phyloP scores from a whole-genome alignment of 2,113 vertebrate genomes.

The Oreochromis tanganicae region DNA sequence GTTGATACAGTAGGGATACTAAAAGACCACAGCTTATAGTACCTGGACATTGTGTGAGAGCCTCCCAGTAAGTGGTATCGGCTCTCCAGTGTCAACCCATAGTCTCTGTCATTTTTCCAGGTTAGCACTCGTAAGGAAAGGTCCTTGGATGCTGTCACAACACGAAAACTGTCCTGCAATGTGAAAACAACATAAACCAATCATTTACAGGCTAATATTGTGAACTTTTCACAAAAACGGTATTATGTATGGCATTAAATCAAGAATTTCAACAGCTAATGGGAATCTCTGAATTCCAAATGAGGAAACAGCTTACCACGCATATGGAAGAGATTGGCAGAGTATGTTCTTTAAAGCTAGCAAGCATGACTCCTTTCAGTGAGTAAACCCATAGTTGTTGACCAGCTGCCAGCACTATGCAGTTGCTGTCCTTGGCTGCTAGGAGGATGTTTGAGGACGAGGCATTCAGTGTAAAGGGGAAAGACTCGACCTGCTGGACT shows the following conservation, averaged over 20 bases:
- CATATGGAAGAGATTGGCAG: constrained; percentile 71
- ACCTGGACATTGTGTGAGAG: constrained; percentile 73
- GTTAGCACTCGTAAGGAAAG: constrained; percentile 66
- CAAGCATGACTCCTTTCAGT: constrained; percentile 69
- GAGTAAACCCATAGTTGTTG: constrained; percentile 63
- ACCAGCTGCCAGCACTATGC: constrained; percentile 56
- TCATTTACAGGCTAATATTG: neutral
- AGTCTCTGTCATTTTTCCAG: constrained; percentile 65
- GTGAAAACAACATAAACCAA: neutral
- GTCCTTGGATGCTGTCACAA: constrained; percentile 75
- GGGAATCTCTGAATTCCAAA: neutral
- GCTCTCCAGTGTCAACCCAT: constrained; percentile 57
- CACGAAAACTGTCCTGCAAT: constrained; percentile 66
- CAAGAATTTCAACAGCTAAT: neutral
- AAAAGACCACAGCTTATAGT: neutral
- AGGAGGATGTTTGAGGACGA: constrained; percentile 40
- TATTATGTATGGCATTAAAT: neutral
- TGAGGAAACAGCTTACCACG: constrained; percentile 70
- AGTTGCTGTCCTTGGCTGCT: constrained; percentile 65
- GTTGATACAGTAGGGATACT: neutral
- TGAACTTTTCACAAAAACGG: neutral
- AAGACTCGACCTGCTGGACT: constrained; percentile 73
- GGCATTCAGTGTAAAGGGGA: constrained; percentile 15
- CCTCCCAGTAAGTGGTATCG: constrained; percentile 71
- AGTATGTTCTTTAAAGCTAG: constrained; percentile 77